Evolutionary conservation across 2,797 vertebrate species (phyloP).

Genomic region (Falco columbarius): DNA sequence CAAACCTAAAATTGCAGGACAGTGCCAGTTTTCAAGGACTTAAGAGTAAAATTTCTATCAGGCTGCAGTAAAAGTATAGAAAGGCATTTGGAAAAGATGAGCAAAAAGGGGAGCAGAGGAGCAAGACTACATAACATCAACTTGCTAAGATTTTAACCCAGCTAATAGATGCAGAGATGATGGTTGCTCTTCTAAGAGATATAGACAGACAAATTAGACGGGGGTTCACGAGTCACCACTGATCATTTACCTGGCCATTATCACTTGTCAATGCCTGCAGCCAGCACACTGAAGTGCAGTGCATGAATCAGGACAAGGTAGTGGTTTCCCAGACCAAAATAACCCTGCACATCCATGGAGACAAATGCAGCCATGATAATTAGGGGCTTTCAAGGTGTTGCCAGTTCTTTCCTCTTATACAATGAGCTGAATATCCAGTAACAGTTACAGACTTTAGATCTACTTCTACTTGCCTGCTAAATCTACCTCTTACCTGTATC

Average conservation of each 20-base stretch:
- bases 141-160: background rate
- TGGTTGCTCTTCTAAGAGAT: background rate
- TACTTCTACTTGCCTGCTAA: background rate
- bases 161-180: background rate
- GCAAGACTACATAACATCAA: background rate
- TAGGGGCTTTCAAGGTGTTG: background rate
- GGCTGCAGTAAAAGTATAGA: background rate
- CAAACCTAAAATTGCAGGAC: background rate
- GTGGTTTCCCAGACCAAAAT: background rate
- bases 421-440: background rate
- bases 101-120: background rate
- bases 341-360: background rate
- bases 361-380: background rate
- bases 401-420: background rate
- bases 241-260: constrained; percentile 21
- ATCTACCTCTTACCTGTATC: background rate
- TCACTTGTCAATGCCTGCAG: background rate
- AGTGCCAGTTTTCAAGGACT: background rate
- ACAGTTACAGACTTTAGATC: background rate
- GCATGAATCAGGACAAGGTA: background rate
- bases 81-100: background rate
- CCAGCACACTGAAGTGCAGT: background rate
- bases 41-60: background rate
- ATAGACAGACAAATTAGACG: constrained; percentile 14
- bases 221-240: background rate